phyloP scores from a whole-genome alignment of 2,113 vertebrate species.

The Syrrhaptes paradoxus region DNA sequence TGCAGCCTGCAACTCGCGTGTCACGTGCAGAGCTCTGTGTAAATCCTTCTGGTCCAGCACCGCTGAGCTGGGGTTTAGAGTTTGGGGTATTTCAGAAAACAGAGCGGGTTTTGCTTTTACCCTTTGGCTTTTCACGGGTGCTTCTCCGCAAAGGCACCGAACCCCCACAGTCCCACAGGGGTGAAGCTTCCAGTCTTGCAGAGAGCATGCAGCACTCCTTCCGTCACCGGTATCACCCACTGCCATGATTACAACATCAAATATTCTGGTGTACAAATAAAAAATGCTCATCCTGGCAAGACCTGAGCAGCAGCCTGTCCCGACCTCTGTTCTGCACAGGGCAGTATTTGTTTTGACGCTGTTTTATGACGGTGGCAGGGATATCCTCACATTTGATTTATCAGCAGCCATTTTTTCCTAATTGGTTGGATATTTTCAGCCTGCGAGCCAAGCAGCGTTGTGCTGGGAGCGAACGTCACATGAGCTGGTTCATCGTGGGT shows the following conservation, averaged over 20 bases:
- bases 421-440: conserved; percentile 16
- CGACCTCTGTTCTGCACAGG: neutral
- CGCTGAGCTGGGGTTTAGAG: neutral
- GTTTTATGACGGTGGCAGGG: neutral
- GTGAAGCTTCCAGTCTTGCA: neutral
- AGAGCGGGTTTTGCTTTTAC: neutral
- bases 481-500: neutral
- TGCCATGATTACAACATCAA: neutral
- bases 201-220: neutral
- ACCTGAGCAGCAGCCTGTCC: neutral
- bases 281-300: neutral
- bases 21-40: accelerated
- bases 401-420: conserved; percentile 10
- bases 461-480: neutral
- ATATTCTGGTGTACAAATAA: neutral
- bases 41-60: neutral
- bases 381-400: neutral
- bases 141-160: neutral
- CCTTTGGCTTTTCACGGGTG: accelerated
- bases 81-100: neutral
- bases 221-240: neutral
- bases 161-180: accelerated
- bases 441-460: neutral
- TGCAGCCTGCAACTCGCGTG: neutral
- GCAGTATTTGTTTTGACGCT: neutral